Base-by-base conservation (phyloP, 35 echinoderm and acorn worm genomes). In the Nesometra sesokonis region DNA sequence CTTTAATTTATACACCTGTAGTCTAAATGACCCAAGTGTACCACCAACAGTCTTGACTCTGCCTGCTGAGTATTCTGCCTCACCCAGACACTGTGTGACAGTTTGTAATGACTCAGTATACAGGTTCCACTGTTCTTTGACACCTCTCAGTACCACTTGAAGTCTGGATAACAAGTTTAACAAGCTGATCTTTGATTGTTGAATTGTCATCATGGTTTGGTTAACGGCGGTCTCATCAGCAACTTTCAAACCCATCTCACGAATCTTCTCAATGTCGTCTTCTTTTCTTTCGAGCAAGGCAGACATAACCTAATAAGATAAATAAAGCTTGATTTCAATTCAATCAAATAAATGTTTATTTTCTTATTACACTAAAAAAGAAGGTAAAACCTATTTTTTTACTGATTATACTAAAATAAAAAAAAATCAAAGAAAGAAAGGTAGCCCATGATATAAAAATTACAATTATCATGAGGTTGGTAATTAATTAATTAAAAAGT, bases 21-120 rank as follows among this genome's bases (percentile, higher is more conserved):
- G 57, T n/a, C 89, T 36, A 15, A 97, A 86, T 0, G 94, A 97
- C 37, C 85, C 87, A 29, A 85, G 88, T 17, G 94, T 93, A 2
- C 94, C 94, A 77, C 88, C 89, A 33, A 93, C 89, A 17, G 91
- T 82, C 46, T 88, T 93, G 0, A 89, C 94, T 31, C 94, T 82
- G 46, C 94, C 93, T 36, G 93, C 32, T 33, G 92, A 79, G 57
- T 99, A 99, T 86, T 99, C 96, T 81, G 96, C 96, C 82, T 99
- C 88, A 33, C 93, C 86, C 3, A 94, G 88, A 37, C 84, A 83
- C 85, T 91, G 77, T 34, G 91, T 85, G 57, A 92, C 96, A 52
- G 35, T 78, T 5, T 91, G 76, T 77, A 99, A 84, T 35, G 84
- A 88, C 37, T 90, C 93, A 27, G 88, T 88, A 90, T 94, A 94